Conservation (phyloP, 2,888 invertebrate species). For the Psylliodes chrysocephalus region DNA sequence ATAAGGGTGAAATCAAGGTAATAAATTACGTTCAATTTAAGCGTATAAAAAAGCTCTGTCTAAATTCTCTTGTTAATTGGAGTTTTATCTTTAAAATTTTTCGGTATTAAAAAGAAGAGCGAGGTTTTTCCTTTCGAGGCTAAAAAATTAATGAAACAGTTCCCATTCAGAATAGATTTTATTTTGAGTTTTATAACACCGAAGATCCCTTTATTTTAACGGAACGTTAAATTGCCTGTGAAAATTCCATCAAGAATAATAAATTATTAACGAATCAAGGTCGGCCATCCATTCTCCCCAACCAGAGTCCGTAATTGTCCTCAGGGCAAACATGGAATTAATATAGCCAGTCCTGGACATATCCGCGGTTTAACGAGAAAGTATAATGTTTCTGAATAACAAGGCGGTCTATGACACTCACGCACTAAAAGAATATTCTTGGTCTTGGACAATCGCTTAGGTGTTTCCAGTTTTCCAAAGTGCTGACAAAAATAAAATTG, state of each 20-base stretch:
- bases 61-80: too few species aligned
- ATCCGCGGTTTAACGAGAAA: constrained; percentile 13
- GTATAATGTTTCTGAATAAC: constrained; percentile 43
- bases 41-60: too few species aligned
- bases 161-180: background rate
- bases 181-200: constrained; percentile 7
- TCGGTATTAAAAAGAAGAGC: too few species aligned
- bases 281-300: constrained; percentile 22
- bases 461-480: too few species aligned
- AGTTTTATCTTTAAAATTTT: too few species aligned
- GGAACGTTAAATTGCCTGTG: constrained; percentile 24
- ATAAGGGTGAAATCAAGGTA: too few species aligned
- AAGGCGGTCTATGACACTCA: background rate
- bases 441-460: too few species aligned
- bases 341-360: constrained; percentile 13
- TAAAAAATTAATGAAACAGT: background rate
- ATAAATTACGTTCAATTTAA: too few species aligned
- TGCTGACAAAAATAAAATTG: too few species aligned
- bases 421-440: too few species aligned
- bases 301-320: constrained; percentile 25
- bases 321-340: constrained; percentile 29
- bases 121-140: too few species aligned
- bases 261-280: constrained; percentile 32
- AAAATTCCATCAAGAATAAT: constrained; percentile 32
- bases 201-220: constrained; percentile 16